Percentiles rank a stretch among this genome's conserved stretches.
Conservation (phyloP, 2,113 vertebrate species). For the Phrynosoma blainvillii region DNA sequence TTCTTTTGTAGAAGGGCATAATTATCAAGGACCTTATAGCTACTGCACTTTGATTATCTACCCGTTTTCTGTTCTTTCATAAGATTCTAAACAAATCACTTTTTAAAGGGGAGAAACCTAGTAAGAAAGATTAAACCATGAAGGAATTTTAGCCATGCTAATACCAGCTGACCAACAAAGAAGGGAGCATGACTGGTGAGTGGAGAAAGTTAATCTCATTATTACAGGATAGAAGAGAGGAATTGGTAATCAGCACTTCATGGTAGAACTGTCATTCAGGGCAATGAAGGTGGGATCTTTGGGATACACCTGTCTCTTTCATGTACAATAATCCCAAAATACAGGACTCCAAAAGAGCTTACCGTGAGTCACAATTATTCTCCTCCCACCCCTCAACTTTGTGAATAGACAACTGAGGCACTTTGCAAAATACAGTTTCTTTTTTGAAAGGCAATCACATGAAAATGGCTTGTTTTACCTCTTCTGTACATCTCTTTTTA, state of each 20-base stretch:
- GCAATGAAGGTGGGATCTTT: conserved; percentile 57
- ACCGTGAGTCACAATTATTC: conserved; percentile 58
- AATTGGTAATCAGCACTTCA: conserved; percentile 60
- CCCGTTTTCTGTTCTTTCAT: conserved; percentile 60
- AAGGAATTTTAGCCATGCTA: conserved; percentile 60
- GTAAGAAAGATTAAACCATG: conserved; percentile 59
- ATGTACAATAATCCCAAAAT: conserved; percentile 63
- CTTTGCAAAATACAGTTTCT: conserved; percentile 29
- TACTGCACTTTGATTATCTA: conserved; percentile 70
- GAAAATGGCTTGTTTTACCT: conserved; percentile 35
- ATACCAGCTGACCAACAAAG: conserved; percentile 40
- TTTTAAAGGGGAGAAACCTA: conserved; percentile 49
- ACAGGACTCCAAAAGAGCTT: conserved; percentile 65
- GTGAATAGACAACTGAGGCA: conserved; percentile 46
- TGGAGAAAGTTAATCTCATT: conserved; percentile 63
- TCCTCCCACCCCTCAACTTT: conserved; percentile 34
- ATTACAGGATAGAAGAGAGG: conserved; percentile 55
- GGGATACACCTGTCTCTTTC: conserved; percentile 67
- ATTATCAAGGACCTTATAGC: conserved; percentile 46
- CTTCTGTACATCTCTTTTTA: conserved; percentile 2
- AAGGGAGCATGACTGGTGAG: conserved; percentile 48
- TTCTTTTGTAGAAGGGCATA: neutral
- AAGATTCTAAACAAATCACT: conserved; percentile 56
- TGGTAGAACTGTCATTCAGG: conserved; percentile 52
- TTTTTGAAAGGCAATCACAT: conserved; percentile 39